Evolutionary conservation across 2,113 vertebrate genomes (phyloP), one percentile per base, ranked within the genome.

Genomic region (Malurus alboscapulatus): DNA sequence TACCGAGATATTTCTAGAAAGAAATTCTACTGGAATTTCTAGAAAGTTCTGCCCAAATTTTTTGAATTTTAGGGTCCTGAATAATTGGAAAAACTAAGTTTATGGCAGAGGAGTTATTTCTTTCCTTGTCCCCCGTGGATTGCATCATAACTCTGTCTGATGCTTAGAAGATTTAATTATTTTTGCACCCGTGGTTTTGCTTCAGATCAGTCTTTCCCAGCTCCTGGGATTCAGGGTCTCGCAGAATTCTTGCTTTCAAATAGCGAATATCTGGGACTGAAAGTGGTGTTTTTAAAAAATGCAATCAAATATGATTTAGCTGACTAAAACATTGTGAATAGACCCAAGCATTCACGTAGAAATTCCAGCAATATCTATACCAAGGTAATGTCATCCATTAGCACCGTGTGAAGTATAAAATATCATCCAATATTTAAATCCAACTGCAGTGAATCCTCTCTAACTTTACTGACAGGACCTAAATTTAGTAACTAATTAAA

Each of bases 401-500:
- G 75, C 38, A 30, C 53, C 71, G 68, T 67, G 58, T 71, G 51
- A 91, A 91, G 62, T 51, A 34, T 58, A 91, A 94, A 95, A 76
- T 69, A 80, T 36, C 86, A 30, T 34, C 66, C 77, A 92, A 29
- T 71, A 55, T 91, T 93, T 90, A 89, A 94, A 94, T 88, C 82
- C 47, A 81, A 2, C 59, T 88, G 68, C 90, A 68, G 67, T 69
- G 87, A 92, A 85, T 85, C 59, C 67, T 92, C 79, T 59, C 2
- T 72, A 89, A 82, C 82, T 82, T 22, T 45, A n/a, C 82, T 63
- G 94, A 58, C 84, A 92, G 87, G 17, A 27, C n/a, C 94, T 96
- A 94, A 94, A 91, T 94, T 93, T 97, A 95, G 92, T 74, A 96
- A 57, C 86, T 93, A 84, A 93, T 96, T 97, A 93, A 79, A 85